Evolutionary conservation across 2,888 invertebrate genomes (phyloP).

Genomic region (Drosophila rellima): DNA sequence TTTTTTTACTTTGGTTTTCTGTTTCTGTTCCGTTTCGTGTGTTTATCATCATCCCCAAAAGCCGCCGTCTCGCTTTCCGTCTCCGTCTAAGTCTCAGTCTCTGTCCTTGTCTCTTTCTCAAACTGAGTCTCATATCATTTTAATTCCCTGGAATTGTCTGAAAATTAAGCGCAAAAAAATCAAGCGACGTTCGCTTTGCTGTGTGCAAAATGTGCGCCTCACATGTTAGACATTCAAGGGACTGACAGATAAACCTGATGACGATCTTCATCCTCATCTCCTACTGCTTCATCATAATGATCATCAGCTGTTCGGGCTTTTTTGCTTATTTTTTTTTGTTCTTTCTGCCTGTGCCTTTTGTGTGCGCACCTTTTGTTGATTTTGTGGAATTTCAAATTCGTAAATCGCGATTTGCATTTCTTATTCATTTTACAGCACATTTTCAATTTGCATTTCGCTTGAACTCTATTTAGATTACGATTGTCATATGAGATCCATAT

Average conservation of each 20-base stretch:
- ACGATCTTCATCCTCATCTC: slow-evolving; percentile 24
- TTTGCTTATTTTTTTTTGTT: not conserved
- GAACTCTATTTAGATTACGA: slow-evolving; percentile 25
- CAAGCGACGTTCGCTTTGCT: slow-evolving; percentile 24
- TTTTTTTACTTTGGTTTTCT: slow-evolving; percentile 19
- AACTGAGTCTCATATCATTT: slow-evolving; percentile 66
- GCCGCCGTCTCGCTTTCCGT: slow-evolving; percentile 20
- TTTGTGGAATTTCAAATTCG: slow-evolving; percentile 44
- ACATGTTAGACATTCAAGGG: slow-evolving; percentile 67
- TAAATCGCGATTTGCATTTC: slow-evolving; percentile 30
- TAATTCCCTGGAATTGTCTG: slow-evolving; percentile 78
- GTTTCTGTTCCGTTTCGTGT: slow-evolving; percentile 45
- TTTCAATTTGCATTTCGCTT: slow-evolving; percentile 46
- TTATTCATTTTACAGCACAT: slow-evolving; percentile 39
- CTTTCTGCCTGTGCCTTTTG: slow-evolving; percentile 15
- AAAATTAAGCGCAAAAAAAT: slow-evolving; percentile 60
- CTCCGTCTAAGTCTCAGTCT: slow-evolving; percentile 31
- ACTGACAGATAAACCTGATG: slow-evolving; percentile 54
- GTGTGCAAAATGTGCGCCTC: slow-evolving; percentile 70
- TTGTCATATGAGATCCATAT: slow-evolving; percentile 3
- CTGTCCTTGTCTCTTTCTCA: slow-evolving; percentile 18
- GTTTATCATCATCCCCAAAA: slow-evolving; percentile 41
- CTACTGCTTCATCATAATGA: slow-evolving; percentile 33
- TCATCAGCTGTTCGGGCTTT: slow-evolving; percentile 62
- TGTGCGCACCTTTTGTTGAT: slow-evolving; percentile 58